Base-by-base conservation (phyloP, 2,888 invertebrate genomes). In the Holacanthella duospinosa region DNA sequence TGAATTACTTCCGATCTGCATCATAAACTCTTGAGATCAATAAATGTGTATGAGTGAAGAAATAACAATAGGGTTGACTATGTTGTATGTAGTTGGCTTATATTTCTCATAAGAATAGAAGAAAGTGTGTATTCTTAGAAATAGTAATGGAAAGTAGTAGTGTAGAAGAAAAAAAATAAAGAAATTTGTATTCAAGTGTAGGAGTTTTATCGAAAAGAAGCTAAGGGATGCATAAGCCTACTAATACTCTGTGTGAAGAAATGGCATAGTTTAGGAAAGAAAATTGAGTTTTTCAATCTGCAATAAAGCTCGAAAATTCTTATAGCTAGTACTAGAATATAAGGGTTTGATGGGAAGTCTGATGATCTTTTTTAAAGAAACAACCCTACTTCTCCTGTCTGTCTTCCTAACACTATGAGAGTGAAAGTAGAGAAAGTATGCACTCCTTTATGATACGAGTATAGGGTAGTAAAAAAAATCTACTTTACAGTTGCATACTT, bases 271-370 rank as follows among this genome's bases (percentile, higher is more conserved):
- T 72, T 72, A 72, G 68, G 64, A 69, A 64, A 68, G 70, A 72
- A 71, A 72, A 72, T 72, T 71, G 72, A 72, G 69, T 72, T 72
- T 72, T 72, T 72, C 72, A 72, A 72, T 72, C 70, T 72, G 72
- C 71, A 71, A 72, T 72, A 72, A 72, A 72, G 70, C 68, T 68
- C 56, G 16, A 67, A 63, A 56, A 60, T 60, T 36, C 44, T 58
- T 59, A 43, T 36, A 28, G 26, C 54, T 59, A 3, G 16, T 9
- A 16, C 36, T 36, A 16, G 6, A 36, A 36, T 6, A 6, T 36
- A 36, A 36, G 36, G 36, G 6, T 36, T 36, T 36, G 36, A 36
- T 36, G 36, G 9, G 6, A 16, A 36, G 36, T 6, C 36, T 36
- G 36, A 36, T 36, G 6, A 9, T 36, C 36, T 36, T 36, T 6